Evolutionary conservation across 2,888 invertebrate species (phyloP).

Genomic region (Caenorhabditis sp.): DNA sequence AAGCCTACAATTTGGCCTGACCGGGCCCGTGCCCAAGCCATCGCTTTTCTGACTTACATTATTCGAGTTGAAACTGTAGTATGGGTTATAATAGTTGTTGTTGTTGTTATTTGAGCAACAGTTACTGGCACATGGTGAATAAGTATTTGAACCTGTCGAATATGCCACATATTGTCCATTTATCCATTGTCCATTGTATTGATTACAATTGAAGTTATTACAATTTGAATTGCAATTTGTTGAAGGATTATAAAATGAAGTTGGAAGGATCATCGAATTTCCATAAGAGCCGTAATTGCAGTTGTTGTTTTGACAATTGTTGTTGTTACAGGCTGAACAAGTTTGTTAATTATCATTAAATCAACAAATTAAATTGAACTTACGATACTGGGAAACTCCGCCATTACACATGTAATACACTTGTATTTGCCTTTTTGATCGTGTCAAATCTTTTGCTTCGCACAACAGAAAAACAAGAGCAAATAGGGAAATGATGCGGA

Average conservation of each 20-base stretch:
- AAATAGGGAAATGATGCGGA: too few relatives aligned
- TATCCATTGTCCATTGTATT: conserved; percentile 47
- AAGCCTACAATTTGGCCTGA: too few relatives aligned
- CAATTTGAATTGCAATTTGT: conserved; percentile 54
- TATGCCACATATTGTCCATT: conserved; percentile 57
- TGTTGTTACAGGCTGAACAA: conserved; percentile 19
- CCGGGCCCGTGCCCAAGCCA: too few relatives aligned
- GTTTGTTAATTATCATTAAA: too few relatives aligned
- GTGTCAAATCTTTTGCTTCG: conserved; percentile 34
- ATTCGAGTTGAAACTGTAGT: background rate
- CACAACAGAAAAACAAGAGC: background rate
- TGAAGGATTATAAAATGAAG: conserved; percentile 49
- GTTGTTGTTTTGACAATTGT: conserved; percentile 16
- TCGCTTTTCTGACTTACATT: background rate
- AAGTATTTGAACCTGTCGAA: conserved; percentile 40
- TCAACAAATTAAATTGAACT: conserved; percentile 6
- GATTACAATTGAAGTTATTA: conserved; percentile 51
- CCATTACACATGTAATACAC: conserved; percentile 55
- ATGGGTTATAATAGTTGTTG: conserved; percentile 19
- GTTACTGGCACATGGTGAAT: conserved; percentile 53
- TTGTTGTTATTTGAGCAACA: conserved; percentile 40
- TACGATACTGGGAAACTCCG: conserved; percentile 50
- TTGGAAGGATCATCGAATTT: conserved; percentile 26
- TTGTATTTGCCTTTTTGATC: conserved; percentile 50
- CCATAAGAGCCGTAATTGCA: conserved; percentile 25